A percentile compares a stretch with the other conserved stretches of the same genome.
Conservation (phyloP, 2,113 vertebrate genomes). For the Rhinoptilus africanus region DNA sequence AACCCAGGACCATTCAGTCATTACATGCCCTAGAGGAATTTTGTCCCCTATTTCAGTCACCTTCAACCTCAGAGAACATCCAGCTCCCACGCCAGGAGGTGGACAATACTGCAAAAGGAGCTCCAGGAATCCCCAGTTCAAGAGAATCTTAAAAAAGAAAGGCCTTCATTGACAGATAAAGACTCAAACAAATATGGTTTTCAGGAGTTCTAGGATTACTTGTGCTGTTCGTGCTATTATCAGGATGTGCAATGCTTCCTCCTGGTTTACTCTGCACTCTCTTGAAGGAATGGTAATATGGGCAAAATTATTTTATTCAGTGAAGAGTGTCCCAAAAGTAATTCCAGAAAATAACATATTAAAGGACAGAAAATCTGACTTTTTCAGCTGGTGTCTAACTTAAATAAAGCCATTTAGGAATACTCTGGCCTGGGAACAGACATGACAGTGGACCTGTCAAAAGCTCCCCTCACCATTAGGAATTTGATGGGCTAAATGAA, state of each 20-base stretch:
- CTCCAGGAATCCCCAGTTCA: neutral
- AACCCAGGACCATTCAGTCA: neutral
- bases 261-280: neutral
- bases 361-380: neutral
- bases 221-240: neutral
- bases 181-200: neutral
- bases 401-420: neutral
- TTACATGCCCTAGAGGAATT: neutral
- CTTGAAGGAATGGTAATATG: neutral
- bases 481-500: neutral
- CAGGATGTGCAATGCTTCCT: neutral
- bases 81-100: neutral
- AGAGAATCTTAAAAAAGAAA: neutral
- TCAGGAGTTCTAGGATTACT: neutral
- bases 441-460: neutral
- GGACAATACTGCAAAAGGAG: neutral
- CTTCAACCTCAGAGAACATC: neutral
- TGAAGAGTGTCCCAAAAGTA: neutral
- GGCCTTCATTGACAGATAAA: neutral
- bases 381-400: neutral
- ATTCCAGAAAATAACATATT: neutral
- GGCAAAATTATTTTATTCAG: neutral
- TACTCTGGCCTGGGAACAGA: neutral
- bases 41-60: neutral
- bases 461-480: neutral